phyloP scores from a whole-genome alignment of 2,888 invertebrate species.

The Sphinx pinastri region DNA sequence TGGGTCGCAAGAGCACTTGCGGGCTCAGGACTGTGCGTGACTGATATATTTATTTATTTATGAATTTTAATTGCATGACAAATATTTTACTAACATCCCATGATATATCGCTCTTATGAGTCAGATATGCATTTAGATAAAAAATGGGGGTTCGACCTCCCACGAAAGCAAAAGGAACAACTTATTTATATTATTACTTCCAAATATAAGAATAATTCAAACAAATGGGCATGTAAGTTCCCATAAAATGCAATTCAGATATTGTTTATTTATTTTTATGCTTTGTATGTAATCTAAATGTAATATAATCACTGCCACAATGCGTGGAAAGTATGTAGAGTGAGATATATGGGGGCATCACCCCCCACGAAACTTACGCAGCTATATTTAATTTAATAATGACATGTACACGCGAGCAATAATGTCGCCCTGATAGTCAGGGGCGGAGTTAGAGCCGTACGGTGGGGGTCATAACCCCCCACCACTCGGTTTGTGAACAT shows the following conservation, averaged over 20 bases:
- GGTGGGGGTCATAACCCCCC: neutral
- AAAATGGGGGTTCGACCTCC: neutral
- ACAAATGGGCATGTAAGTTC: neutral
- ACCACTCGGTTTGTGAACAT: neutral
- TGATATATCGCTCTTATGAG: no score
- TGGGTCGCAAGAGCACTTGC: no score
- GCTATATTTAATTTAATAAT: constrained; percentile 2
- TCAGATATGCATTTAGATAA: neutral
- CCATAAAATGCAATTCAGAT: constrained; percentile 2
- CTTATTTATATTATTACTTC: constrained; percentile 2
- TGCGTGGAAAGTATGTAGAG: constrained; percentile 1
- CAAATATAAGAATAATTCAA: constrained; percentile 4
- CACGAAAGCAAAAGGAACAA: neutral
- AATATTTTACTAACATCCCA: no score
- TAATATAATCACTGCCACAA: constrained; percentile 21
- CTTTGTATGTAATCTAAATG: constrained; percentile 19
- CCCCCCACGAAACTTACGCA: neutral
- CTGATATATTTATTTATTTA: no score
- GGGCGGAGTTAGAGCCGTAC: neutral
- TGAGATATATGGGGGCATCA: constrained; percentile 11
- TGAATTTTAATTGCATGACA: no score
- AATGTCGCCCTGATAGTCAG: constrained; percentile 7
- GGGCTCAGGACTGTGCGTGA: no score
- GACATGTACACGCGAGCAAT: constrained; percentile 13
- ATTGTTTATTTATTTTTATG: constrained; percentile 19